Base-by-base conservation (phyloP, 2,888 invertebrate genomes). In the Malacosoma neustria region DNA sequence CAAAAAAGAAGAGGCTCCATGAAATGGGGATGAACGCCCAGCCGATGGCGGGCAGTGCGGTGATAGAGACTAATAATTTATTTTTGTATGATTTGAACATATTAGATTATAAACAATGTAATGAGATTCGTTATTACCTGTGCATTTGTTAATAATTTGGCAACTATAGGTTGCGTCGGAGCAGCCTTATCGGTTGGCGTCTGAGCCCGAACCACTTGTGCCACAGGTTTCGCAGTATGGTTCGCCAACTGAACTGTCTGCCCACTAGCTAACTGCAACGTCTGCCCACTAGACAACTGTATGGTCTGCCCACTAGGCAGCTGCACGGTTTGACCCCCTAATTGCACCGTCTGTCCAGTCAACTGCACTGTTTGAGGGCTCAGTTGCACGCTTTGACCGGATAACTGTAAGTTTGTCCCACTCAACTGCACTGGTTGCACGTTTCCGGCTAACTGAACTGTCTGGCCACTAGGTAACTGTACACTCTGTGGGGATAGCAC, bases 141-240 rank as follows among this genome's bases (percentile, higher is more conserved):
- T 32, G 92, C 89, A 62, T 91, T 92, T 4, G 93, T 92, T 13
- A 93, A 73, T 11, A 93, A 88, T 66, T 93, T 92, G 0, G 93
- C 92, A 30, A 93, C 88, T 14, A 92, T 89, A 3, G 90, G 90
- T 57, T 85, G 88, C 55, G 61, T 51, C 3, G 46, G 34, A 4
- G 43, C 22, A n/a, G 70, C 29, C 49, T 82, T 86, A 11, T 85
- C 87, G 1, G 59, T 64, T 6, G 64, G 46, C 11, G 61, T 50
- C 49, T 71, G 82, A 45, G 51, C 70, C 42, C 70, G 74, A 14
- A 76, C 82, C n/a, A 76, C 69, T 54, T 79, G 81, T 30, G 75
- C 53, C 40, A 71, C 46, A 2, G 72, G 57, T 48, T 80, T 77
- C 5, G 64, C 57, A 1, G 65, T 52, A 49, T 63, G 77, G 46